Evolutionary conservation across 2,797 vertebrate species (phyloP).

Genomic region (Leptoclinus maculatus): DNA sequence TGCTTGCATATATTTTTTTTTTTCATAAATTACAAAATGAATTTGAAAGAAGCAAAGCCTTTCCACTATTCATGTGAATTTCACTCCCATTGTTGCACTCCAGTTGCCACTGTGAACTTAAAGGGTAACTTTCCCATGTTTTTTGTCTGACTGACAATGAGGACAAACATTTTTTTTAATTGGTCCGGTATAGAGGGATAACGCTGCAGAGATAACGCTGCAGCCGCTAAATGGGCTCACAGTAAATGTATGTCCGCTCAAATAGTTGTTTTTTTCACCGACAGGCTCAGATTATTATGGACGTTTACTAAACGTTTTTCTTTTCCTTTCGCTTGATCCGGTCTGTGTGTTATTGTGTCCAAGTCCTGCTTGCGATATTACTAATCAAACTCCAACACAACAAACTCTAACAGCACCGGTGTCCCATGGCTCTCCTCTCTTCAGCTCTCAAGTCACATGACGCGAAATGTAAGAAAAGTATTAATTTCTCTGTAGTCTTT

Average conservation of each 20-base stretch:
- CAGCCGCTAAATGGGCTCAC: background rate
- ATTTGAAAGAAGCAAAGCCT: constrained; percentile 17
- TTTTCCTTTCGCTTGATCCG: background rate
- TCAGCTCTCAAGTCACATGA: no score
- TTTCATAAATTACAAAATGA: constrained; percentile 33
- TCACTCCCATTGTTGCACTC: background rate
- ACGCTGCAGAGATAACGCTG: background rate
- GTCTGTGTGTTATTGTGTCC: no score
- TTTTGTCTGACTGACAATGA: no score
- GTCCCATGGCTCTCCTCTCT: no score
- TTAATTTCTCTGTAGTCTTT: background rate
- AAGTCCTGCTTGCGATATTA: no score
- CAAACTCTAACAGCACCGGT: no score
- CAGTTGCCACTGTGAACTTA: background rate
- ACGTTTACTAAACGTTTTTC: background rate
- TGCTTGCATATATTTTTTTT: constrained; percentile 21
- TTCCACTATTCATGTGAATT: constrained; percentile 2
- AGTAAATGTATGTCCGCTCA: background rate
- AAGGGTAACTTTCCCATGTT: background rate
- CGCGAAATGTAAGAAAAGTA: background rate
- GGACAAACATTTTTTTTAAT: background rate
- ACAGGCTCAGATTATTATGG: background rate
- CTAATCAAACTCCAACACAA: no score
- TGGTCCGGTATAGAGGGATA: background rate
- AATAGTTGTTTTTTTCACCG: background rate